Base-by-base conservation (phyloP, 2,888 invertebrate species). In the Charanyca ferruginea region DNA sequence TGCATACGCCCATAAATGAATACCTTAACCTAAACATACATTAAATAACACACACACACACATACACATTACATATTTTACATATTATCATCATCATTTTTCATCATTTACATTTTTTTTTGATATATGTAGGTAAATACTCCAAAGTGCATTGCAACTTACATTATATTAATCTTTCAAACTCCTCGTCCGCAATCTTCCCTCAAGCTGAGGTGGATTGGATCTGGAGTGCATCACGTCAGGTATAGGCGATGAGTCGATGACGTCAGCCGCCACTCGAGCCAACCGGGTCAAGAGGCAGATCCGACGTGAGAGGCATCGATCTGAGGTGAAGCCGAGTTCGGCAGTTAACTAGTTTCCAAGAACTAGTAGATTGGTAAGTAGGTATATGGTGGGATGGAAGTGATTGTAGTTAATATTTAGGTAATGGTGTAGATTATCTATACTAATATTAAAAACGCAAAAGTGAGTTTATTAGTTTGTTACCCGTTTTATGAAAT, bases 201-300 rank as follows among this genome's bases (percentile, higher is more conserved):
- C 42, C 73, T 62, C 20, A 18, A 60, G 38, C n/a, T 41, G 42
- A 55, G 73, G 58, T 73, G 61, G 28, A 55, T 57, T 52, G 16
- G 35, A 28, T 69, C 44, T 54, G 23, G 22, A 72, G 66, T 62
- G 73, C 53, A 61, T 53, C 61, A 42, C 53, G 62, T 48, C 55
- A 72, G 66, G 54, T 49, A 62, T 52, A 38, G 54, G 18, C 41
- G 52, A 44, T 54, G 62, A 51, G 45, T 7, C 48, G 44, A 38
- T 66, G 73, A 72, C 62, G 73, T 73, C 73, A 73, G 44, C 28
- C 28, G 18, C 35, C 51, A 11, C 71, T 66, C n/a, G 47, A 53
- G 52, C 16, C 62, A 73, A 59, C 54, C 66, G 66, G 73, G 73
- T 73, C 67, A 73, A 73, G 73, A 22, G 66, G 58, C 58, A 45